Base-by-base conservation (phyloP, 2,888 invertebrate genomes). In the Amphipyra tragopoginis region DNA sequence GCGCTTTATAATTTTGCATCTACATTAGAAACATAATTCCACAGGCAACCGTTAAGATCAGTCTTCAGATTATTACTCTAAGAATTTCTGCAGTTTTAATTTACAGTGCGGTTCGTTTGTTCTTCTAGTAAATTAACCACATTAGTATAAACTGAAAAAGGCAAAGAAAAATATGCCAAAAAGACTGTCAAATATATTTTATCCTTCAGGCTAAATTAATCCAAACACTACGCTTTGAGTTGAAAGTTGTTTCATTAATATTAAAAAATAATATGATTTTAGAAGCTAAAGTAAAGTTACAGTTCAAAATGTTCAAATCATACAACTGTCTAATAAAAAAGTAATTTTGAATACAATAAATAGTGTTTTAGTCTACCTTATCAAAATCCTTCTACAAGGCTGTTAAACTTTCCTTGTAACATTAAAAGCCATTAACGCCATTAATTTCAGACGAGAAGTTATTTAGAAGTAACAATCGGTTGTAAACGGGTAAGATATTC, bases 21-120 rank as follows among this genome's bases (percentile, higher is more conserved):
- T 10, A 77, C 56, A 74, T 77, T 75, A 75, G 57, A 65, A 58
- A 57, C 39, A 45, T 33, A 48, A 60, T 47, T 53, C 51, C 55
- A 40, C 56, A 52, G 52, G 45, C 49, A 45, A 45, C 21, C 62
- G 43, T 63, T 47, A 47, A 54, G 39, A 47, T 54, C 59, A 59
- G 26, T 70, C 42, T 54, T 15, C 36, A 54, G 47, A 71, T 54
- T 47, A 64, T 38, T 38, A 51, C 39, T 57, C 56, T 63, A 21
- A 48, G 55, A 71, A 21, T 26, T 59, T 59, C 50, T 63, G 42
- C 29, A 51, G 53, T 44, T 51, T 52, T 40, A 56, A 70, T 54
- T 63, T 51, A 11, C n/a, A 53, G 45, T 39, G 38, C n/a, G 8
- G 33, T 58, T 52, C 26, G 5, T 44, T 52, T 55, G 7, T 15